These are phyloP conservation scores for Enchytraeus crypticus DNA, from an alignment of 2,888 invertebrate species.

Conservation along the genomic window DNA sequence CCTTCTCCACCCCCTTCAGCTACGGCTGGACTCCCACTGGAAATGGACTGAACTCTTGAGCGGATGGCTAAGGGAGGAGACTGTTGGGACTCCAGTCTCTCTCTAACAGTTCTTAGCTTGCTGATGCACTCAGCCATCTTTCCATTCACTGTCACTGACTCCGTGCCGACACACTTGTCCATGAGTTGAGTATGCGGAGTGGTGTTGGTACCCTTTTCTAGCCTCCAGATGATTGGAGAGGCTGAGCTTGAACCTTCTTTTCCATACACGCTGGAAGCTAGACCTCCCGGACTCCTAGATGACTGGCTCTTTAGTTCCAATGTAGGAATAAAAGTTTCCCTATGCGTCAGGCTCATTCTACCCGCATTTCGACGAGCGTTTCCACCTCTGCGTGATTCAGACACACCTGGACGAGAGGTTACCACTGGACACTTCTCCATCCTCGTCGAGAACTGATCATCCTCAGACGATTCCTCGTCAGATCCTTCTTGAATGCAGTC, in stretches of 20 bases:
- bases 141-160: constrained; percentile 29
- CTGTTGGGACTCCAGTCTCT: constrained; percentile 30
- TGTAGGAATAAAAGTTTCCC: constrained; percentile 4
- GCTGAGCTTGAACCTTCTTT: constrained; percentile 1
- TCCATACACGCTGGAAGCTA: neutral
- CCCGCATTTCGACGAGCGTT: neutral
- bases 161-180: constrained; percentile 23
- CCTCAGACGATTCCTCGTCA: constrained; percentile 16
- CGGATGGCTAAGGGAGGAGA: too few relatives aligned
- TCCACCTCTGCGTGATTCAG: neutral
- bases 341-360: neutral
- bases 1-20: too few relatives aligned
- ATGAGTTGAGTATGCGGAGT: constrained; percentile 7
- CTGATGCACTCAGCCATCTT: constrained; percentile 44
- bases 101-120: constrained; percentile 41
- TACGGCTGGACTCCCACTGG: too few relatives aligned
- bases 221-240: constrained; percentile 12
- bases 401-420: too few relatives aligned
- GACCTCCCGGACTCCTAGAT: neutral
- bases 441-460: neutral
- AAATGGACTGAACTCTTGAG: too few relatives aligned
- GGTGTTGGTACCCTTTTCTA: constrained; percentile 26
- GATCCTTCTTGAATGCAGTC: constrained; percentile 20
- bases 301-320: neutral
- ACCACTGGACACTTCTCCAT: too few relatives aligned